Evolutionary conservation across 2,797 vertebrate species (phyloP).

Genomic region (Agapornis canus): DNA sequence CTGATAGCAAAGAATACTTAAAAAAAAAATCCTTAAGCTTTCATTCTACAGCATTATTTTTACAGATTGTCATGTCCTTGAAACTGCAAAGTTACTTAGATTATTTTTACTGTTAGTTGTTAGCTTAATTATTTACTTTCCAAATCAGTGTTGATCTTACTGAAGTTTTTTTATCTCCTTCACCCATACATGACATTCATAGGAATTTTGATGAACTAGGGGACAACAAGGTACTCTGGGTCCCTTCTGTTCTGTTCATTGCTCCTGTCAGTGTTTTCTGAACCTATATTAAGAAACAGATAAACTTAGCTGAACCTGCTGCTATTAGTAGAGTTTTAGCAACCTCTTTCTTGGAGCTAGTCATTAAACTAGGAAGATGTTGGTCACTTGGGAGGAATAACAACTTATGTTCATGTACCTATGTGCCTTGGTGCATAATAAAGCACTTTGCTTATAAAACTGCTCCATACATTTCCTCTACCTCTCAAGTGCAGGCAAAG

Average conservation of each 20-base stretch:
- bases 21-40: not conserved
- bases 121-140: not conserved
- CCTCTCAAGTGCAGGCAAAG: constrained; percentile 1
- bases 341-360: not conserved
- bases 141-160: not conserved
- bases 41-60: not conserved
- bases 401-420: not conserved
- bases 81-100: not conserved
- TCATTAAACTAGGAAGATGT: not conserved
- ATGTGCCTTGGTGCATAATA: not conserved
- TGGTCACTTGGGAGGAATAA: not conserved
- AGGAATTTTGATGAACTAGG: not conserved
- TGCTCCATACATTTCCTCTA: not conserved
- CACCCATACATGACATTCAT: not conserved
- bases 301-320: not conserved
- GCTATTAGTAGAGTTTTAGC: not conserved
- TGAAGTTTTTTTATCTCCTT: not conserved
- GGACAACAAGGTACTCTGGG: not conserved
- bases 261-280: not conserved
- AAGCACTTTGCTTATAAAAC: not conserved
- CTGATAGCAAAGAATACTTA: not conserved
- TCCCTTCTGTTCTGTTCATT: not conserved
- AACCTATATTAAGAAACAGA: not conserved
- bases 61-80: not conserved
- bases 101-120: not conserved